phyloP scores from a whole-genome alignment of 2,113 vertebrate species.

The Isurus oxyrinchus region DNA sequence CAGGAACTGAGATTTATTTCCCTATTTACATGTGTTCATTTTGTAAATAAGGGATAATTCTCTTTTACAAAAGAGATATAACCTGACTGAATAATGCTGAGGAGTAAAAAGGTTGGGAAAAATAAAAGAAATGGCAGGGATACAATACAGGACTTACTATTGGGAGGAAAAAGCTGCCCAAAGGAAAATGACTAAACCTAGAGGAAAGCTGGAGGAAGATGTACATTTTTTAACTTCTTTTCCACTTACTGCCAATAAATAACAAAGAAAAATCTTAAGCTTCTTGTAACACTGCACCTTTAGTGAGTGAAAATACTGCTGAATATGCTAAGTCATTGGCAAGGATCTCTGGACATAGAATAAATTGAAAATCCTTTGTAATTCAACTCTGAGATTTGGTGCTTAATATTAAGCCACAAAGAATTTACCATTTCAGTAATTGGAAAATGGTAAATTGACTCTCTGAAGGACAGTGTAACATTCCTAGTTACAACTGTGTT shows the following conservation, averaged over 20 bases:
- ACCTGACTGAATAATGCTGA: not conserved
- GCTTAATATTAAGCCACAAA: not conserved
- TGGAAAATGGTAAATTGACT: constrained; percentile 15
- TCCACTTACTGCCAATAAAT: not conserved
- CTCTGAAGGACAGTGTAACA: not conserved
- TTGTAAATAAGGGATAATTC: not conserved
- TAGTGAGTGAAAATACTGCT: not conserved
- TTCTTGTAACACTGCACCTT: constrained; percentile 2
- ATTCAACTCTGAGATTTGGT: not conserved
- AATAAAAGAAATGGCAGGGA: not conserved
- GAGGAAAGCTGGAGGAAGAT: not conserved
- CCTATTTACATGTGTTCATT: not conserved
- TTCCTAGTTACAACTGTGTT: not conserved
- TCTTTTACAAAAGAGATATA: not conserved
- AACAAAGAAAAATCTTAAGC: constrained; percentile 10
- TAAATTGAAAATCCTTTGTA: constrained; percentile 20
- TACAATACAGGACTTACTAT: not conserved
- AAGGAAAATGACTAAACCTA: not conserved
- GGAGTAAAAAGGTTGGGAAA: not conserved
- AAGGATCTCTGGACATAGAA: not conserved
- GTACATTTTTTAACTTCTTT: not conserved
- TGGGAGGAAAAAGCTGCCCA: not conserved
- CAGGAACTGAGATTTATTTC: not conserved
- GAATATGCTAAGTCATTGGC: not conserved
- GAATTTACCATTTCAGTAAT: not conserved